Base-by-base conservation (phyloP, 2,888 invertebrate species). In the Perdita meconis region DNA sequence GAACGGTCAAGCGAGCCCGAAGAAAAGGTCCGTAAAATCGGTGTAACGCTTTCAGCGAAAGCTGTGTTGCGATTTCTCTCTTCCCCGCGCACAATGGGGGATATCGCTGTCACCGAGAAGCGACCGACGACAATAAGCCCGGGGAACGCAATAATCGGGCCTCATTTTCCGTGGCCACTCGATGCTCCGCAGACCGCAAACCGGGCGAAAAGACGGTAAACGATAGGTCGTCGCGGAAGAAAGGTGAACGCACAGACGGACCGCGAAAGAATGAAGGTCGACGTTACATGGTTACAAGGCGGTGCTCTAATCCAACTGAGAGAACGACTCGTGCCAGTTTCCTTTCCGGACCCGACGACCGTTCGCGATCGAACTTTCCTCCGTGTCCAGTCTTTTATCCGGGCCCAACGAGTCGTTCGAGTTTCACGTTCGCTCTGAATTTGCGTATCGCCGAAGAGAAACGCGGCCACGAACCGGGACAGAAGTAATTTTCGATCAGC, bases 101-200 rank as follows among this genome's bases (percentile, higher is more conserved):
- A 53, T 78, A 84, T 83, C 76, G 78, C 67, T 79, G 79, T 78
- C 70, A 69, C 67, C 56, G 81, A 68, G 61, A 56, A 63, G 51
- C 66, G 63, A 72, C 57, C 56, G 63, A 67, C 57, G 64, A 82
- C 80, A 82, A 81, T 73, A 61, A 76, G 63, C 13, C 24, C 38
- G 55, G 34, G 40, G 44, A 22, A 47, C 38, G 38, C 65, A 57
- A 74, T 74, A 64, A 81, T 79, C 69, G 70, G 68, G 16, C 24
- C 65, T 34, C 61, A 70, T 63, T 83, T 80, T 69, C 24, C 53
- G 53, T 13, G 61, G n/a, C 13, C 40, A 36, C 64, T 60, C 47
- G 13, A 24, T 34, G 55, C 40, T 56, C 44, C 56, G 22, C 8
- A 47, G 26, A 64, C 69, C 60, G 53, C 72, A 73, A 75, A 68